A percentile compares a stretch with the other conserved stretches of the same genome.
phyloP scores from a whole-genome alignment of 2,113 vertebrate genomes.

The Lamprotornis superbus region DNA sequence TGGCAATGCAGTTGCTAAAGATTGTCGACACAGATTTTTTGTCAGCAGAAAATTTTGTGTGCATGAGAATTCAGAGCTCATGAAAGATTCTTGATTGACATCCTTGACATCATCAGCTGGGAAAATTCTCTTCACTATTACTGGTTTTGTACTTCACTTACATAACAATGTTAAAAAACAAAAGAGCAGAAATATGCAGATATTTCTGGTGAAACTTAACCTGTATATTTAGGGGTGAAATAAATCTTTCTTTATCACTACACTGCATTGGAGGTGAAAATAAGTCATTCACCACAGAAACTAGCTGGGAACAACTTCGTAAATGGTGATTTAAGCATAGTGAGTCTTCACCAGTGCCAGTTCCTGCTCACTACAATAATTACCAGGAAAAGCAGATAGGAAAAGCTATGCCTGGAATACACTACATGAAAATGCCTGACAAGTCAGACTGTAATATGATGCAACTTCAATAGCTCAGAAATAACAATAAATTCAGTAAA shows the following conservation, averaged over 20 bases:
- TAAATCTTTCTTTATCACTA: background rate
- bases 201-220: background rate
- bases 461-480: background rate
- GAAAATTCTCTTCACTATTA: background rate
- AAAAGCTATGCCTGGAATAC: background rate
- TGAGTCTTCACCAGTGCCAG: background rate
- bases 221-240: background rate
- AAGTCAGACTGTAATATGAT: background rate
- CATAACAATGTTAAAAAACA: background rate
- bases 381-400: background rate
- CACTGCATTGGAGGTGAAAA: background rate
- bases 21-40: background rate
- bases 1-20: background rate
- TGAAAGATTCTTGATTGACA: background rate
- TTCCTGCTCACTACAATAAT: background rate
- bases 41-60: background rate
- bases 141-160: background rate
- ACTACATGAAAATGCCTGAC: background rate
- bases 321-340: background rate
- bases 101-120: background rate
- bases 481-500: background rate
- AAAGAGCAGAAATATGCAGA: background rate
- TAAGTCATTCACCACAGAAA: background rate
- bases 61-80: background rate
- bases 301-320: background rate